Conservation (phyloP, 2,113 vertebrate genomes). For the Labrus mixtus region DNA sequence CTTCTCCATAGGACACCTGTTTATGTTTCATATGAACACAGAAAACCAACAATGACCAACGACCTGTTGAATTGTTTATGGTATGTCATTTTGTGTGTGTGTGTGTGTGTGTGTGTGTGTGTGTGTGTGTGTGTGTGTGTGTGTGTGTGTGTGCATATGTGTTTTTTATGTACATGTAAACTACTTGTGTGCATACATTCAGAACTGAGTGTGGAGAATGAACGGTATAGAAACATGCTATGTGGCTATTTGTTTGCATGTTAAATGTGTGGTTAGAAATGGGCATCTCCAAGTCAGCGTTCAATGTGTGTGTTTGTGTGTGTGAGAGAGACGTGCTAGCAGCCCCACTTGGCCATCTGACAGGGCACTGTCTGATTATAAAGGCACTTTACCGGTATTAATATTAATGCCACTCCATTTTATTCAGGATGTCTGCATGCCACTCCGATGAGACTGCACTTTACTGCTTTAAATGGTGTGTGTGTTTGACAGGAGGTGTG, state of each 20-base stretch:
- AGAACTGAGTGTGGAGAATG: neutral
- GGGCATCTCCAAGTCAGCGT: slow-evolving; percentile 39
- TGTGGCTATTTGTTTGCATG: slow-evolving; percentile 26
- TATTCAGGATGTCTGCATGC: slow-evolving; percentile 86
- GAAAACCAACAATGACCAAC: neutral
- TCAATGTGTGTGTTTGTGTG: slow-evolving; percentile 40
- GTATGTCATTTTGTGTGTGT: slow-evolving; percentile 20
- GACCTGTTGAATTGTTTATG: neutral
- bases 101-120: slow-evolving; percentile 48
- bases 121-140: slow-evolving; percentile 45
- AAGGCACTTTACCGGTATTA: slow-evolving; percentile 86
- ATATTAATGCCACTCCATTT: slow-evolving; percentile 88
- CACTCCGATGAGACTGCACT: slow-evolving; percentile 82
- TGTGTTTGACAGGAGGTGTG: slow-evolving; percentile 65
- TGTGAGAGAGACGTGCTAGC: slow-evolving; percentile 72
- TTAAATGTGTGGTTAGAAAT: slow-evolving; percentile 10
- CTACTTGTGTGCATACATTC: neutral
- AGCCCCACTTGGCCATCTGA: slow-evolving; percentile 79
- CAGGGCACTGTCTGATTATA: slow-evolving; percentile 85
- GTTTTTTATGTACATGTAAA: slow-evolving; percentile 1
- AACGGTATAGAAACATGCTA: neutral
- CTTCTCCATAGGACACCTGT: neutral
- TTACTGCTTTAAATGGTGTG: slow-evolving; percentile 79
- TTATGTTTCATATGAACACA: neutral
- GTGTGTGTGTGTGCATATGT: slow-evolving; percentile 49